Evolutionary conservation across 2,113 vertebrate genomes (phyloP), one percentile per base, ranked within the genome.

Genomic region (Rostratula benghalensis): DNA sequence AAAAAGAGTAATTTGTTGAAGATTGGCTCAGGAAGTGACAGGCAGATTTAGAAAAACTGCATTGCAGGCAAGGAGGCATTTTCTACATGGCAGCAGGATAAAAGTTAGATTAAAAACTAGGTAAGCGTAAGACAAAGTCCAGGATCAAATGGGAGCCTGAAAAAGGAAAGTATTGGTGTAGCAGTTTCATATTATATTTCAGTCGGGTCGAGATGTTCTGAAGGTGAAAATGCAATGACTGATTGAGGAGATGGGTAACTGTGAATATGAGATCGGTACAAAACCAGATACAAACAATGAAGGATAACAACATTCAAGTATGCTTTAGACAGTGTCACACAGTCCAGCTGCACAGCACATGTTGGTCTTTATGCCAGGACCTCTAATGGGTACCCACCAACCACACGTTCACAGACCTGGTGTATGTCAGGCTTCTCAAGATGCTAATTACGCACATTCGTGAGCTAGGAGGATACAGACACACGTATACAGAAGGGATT

Each of bases 11-110:
- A 78, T 94, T 89, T 60, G 46, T 65, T 87, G 63, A 94, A 63
- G 51, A 48, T 46, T 83, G 63, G 65, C 46, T 94, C 39, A 90
- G 93, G 43, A 93, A 93, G 57, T 63, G 84, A 93, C 65, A 94
- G 50, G 39, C 9, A 37, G 41, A 92, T 85, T 70, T 70, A 96
- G 78, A 91, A 92, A 96, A 84, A 45, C 53, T 89, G 28, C 65
- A 70, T 41, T 81, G 76, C 80, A 85, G 81, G 61, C 37, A 60
- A 83, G 33, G 50, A 84, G 30, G 39, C 25, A 73, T 70, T 75
- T 95, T 89, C 79, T 91, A 59, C 35, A 50, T 46, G 53, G 25
- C 35, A 95, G 57, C 41, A 65, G 53, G 61, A 94, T 54, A 80
- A 89, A 93, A 71, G 21, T 70, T 82, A 84, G 68, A 91, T 74